Evolutionary conservation across 2,797 vertebrate genomes (phyloP).

Genomic region (Pagetopsis macropterus): DNA sequence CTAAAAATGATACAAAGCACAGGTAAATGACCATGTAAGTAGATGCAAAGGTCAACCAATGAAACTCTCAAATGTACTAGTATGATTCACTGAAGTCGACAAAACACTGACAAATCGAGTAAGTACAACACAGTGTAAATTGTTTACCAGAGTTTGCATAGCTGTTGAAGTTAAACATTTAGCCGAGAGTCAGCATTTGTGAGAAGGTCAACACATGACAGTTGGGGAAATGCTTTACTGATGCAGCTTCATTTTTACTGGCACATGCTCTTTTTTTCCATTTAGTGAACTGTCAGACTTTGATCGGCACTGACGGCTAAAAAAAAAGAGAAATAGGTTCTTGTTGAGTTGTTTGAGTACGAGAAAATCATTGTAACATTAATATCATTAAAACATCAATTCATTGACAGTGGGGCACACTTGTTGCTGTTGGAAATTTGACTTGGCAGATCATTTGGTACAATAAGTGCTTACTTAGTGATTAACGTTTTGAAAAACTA

Average conservation of each 20-base stretch:
- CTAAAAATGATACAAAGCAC: too few relatives aligned
- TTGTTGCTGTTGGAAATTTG: not conserved
- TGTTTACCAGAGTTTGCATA: too few relatives aligned
- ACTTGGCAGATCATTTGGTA: too few relatives aligned
- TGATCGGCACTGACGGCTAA: not conserved
- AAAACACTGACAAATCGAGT: too few relatives aligned
- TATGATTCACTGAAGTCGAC: not conserved
- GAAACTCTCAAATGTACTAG: not conserved
- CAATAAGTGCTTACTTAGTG: not conserved
- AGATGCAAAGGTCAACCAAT: not conserved
- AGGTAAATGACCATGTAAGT: not conserved
- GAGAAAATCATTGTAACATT: not conserved
- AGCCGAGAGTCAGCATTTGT: too few relatives aligned
- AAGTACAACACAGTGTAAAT: too few relatives aligned
- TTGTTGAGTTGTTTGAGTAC: too few relatives aligned
- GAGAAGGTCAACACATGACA: not conserved
- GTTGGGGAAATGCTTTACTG: not conserved
- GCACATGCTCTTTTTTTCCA: not conserved
- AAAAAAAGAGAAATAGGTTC: not conserved
- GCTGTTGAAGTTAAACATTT: too few relatives aligned
- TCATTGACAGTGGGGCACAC: not conserved
- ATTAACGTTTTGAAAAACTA: not conserved
- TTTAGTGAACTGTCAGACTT: not conserved
- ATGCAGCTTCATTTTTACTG: conserved; percentile 6
- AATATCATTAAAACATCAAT: not conserved